phyloP scores from a whole-genome alignment of 2,797 vertebrate species.

The Schizopygopsis malacanthus region DNA sequence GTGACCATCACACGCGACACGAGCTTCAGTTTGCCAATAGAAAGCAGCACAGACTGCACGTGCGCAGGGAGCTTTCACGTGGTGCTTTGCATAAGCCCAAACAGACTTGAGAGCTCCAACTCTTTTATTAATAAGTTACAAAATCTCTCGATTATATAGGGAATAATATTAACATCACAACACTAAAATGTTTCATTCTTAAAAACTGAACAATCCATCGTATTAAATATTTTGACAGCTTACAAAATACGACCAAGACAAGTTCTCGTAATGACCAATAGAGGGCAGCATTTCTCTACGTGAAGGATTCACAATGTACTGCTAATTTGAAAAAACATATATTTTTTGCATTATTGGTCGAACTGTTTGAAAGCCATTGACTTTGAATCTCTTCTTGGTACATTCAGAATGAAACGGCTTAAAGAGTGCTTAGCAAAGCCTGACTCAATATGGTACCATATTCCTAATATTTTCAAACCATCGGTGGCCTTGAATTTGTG shows the following conservation, averaged over 20 bases:
- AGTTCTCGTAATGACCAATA: not conserved
- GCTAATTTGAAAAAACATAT: not conserved
- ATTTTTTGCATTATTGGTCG: not conserved
- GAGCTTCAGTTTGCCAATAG: constrained; percentile 64
- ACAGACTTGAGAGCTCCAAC: not conserved
- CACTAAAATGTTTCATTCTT: not conserved
- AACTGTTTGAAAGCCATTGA: not conserved
- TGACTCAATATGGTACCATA: not conserved
- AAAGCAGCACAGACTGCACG: not conserved
- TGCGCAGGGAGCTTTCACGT: not conserved
- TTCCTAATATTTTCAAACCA: not conserved
- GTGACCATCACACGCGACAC: not conserved
- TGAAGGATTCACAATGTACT: not conserved
- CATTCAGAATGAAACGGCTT: not conserved
- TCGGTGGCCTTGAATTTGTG: not conserved
- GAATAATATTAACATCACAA: not conserved
- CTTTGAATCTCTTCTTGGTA: not conserved
- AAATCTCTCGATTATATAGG: not conserved
- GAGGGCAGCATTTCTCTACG: not conserved
- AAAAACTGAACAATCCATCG: not conserved
- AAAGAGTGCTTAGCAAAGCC: not conserved
- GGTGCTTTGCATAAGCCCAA: constrained; percentile 20
- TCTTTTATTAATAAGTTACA: not conserved
- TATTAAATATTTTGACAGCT: not conserved
- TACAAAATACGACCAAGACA: not conserved